phyloP scores from a whole-genome alignment of 2,888 invertebrate species.

The Pristionchus entomophagus region DNA sequence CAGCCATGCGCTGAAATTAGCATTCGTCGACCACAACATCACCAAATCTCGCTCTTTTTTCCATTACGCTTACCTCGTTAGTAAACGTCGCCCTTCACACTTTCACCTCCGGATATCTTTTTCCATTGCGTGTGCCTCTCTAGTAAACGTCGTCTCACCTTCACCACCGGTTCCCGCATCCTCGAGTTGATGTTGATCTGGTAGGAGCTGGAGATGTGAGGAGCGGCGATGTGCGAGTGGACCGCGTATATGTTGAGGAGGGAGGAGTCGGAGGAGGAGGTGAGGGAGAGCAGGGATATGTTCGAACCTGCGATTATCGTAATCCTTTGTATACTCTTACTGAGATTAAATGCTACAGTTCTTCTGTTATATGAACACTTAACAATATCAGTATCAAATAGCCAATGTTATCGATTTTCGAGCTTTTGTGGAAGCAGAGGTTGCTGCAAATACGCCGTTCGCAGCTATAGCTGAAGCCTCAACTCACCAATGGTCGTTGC shows the following conservation, averaged over 20 bases:
- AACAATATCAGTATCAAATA: too few relatives aligned
- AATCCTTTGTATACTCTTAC: too few relatives aligned
- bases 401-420: background rate
- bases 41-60: background rate
- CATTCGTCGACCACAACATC: background rate
- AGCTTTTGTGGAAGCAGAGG: background rate
- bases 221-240: background rate
- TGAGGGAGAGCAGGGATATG: constrained; percentile 8
- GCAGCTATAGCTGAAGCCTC: too few relatives aligned
- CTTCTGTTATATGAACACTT: too few relatives aligned
- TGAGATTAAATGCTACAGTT: too few relatives aligned
- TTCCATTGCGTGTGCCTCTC: background rate
- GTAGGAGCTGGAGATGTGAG: constrained; percentile 7
- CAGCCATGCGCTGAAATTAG: constrained; percentile 15
- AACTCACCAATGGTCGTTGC: background rate
- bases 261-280: background rate
- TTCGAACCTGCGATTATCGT: background rate
- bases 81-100: background rate
- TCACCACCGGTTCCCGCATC: background rate
- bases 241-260: constrained; percentile 24
- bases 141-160: constrained; percentile 15
- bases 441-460: background rate
- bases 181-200: constrained; percentile 8
- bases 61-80: background rate
- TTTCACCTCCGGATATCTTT: background rate